A percentile compares a stretch with the other conserved stretches of the same genome.
Evolutionary conservation across 2,888 invertebrate species (phyloP).

Genomic region (Nemotelus pantherinus): DNA sequence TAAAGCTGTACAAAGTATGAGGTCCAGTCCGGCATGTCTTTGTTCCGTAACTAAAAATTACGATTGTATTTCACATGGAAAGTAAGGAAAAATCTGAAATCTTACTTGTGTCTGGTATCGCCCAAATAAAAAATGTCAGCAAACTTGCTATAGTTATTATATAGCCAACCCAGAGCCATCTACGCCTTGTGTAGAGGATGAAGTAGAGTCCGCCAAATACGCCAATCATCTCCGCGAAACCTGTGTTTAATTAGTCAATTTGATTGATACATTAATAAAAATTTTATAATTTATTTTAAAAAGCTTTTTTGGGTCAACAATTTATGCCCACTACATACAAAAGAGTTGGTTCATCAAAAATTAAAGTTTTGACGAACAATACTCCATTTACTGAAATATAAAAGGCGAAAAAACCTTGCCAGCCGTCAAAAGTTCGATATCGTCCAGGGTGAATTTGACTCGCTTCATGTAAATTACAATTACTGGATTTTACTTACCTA

Average conservation of each 20-base stretch:
- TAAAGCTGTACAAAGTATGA: slow-evolving; percentile 60
- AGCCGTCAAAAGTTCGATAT: no score
- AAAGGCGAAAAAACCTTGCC: no score
- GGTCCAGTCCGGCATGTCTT: slow-evolving; percentile 59
- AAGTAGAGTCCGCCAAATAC: slow-evolving; percentile 61
- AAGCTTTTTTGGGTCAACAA: no score
- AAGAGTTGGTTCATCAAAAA: no score
- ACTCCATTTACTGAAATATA: no score
- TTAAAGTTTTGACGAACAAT: no score
- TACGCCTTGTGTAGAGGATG: slow-evolving; percentile 60
- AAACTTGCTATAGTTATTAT: slow-evolving; percentile 58
- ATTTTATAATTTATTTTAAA: no score
- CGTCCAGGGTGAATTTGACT: no score
- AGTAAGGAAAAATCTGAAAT: neutral
- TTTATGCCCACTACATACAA: no score
- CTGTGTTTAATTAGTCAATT: slow-evolving; percentile 48
- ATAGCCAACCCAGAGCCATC: slow-evolving; percentile 62
- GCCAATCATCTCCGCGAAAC: slow-evolving; percentile 63
- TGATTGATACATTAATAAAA: no score
- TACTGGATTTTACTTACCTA: slow-evolving; percentile 56
- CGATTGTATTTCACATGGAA: neutral
- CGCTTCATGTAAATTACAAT: no score
- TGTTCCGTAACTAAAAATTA: slow-evolving; percentile 54
- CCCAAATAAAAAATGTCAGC: slow-evolving; percentile 60
- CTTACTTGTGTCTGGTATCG: slow-evolving; percentile 59